These are phyloP conservation scores for Psophia crepitans DNA, from an alignment of 2,113 vertebrate species.

Conservation along the genomic window DNA sequence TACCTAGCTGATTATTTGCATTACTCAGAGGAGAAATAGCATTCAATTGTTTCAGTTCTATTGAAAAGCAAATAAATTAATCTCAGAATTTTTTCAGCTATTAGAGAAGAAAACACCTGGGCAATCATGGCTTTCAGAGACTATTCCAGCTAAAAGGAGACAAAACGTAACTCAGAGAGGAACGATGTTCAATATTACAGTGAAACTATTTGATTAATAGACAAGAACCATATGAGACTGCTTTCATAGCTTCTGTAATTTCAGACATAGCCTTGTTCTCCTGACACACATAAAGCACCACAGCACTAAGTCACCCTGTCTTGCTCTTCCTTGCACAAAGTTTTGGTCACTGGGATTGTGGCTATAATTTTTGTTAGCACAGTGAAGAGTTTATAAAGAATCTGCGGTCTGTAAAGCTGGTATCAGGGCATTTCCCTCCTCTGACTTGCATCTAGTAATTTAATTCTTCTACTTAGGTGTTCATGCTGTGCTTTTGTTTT, in stretches of 20 bases:
- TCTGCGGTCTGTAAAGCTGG: neutral
- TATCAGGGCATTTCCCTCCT: neutral
- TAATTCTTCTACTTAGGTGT: constrained; percentile 28
- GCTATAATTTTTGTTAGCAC: neutral
- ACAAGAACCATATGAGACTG: neutral
- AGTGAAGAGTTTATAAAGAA: constrained; percentile 13
- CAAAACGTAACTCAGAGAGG: neutral
- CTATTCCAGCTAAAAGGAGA: neutral
- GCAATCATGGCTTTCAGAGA: neutral
- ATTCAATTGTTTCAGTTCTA: neutral
- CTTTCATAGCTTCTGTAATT: neutral
- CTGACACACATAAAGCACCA: neutral
- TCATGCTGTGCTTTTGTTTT: constrained; percentile 31
- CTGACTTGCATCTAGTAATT: neutral
- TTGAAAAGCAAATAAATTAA: neutral
- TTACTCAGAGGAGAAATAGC: neutral
- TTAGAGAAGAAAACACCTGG: neutral
- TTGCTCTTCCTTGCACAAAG: neutral
- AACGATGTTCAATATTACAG: neutral
- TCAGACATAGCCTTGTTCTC: neutral
- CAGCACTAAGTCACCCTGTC: neutral
- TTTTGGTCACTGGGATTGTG: neutral
- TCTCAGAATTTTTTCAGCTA: neutral
- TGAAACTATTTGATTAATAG: neutral
- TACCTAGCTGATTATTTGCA: neutral